Evolutionary conservation across 2,113 vertebrate species (phyloP), one percentile per base, ranked within the genome.

Genomic region (Poecile atricapillus): DNA sequence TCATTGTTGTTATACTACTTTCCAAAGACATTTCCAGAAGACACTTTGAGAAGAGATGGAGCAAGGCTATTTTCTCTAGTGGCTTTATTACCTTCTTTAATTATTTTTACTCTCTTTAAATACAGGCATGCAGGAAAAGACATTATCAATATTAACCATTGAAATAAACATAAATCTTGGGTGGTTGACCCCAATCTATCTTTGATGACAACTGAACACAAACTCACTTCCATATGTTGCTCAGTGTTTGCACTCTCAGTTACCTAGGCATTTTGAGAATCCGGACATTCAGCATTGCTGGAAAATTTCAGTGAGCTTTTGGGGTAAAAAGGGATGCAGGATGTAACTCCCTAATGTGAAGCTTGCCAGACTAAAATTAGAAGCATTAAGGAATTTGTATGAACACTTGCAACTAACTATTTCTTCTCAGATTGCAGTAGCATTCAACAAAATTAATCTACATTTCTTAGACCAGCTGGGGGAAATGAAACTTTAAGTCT

Each of bases 151-250:
- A 70, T 91, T 65, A 93, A 76, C 41, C 43, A 74, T 6, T 59
- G 69, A 86, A 96, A 80, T 92, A 71, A 92, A 67, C 47, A 39
- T 60, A 46, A 71, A 65, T 81, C 73, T 93, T 70, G 63, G 60
- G 74, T 65, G n/a, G 84, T 59, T 94, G 88, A 94, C 93, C 93
- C 47, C 78, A 84, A 90, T 93, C 74, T 95, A 55, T 93, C 88
- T 94, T 87, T 89, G 78, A 80, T 84, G 92, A 91, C 89, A 89
- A 83, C 76, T 56, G 67, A 92, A 96, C 79, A 79, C 55, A 76
- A 91, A 90, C 68, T 85, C 55, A 60, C 50, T 83, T 85, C 85
- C 90, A 92, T 74, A 93, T 88, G 77, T 67, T 93, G 39, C 74
- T 94, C 77, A 64, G 44, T 43, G 33, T 91, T 95, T 91, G 74